These are phyloP conservation scores for Florisuga fusca DNA, from an alignment of 2,797 vertebrate species.

Conservation along the genomic window DNA sequence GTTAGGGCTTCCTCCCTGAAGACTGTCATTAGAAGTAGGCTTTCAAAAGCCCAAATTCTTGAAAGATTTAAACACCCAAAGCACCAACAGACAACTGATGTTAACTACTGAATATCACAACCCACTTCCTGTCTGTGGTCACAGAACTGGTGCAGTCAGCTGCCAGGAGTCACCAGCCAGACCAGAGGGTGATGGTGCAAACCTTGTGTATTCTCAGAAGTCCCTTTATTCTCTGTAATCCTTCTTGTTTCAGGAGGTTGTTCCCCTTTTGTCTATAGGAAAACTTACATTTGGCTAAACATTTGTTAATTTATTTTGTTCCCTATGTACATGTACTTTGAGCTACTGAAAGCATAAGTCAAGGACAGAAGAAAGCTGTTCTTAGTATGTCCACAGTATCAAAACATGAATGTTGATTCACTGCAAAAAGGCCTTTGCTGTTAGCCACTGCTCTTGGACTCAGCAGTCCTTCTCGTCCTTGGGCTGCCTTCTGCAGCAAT, in stretches of 20 bases:
- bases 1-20: not conserved
- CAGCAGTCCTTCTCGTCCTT: not conserved
- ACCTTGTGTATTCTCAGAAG: not conserved
- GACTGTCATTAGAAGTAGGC: not conserved
- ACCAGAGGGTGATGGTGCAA: not conserved
- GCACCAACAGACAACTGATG: not conserved
- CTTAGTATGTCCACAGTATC: not conserved
- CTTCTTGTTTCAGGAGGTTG: not conserved
- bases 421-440: too few species aligned
- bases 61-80: not conserved
- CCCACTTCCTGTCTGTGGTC: not conserved
- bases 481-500: not conserved
- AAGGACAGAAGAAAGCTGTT: not conserved
- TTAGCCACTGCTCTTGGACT: not conserved
- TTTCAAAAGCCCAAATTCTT: not conserved
- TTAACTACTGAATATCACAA: not conserved
- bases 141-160: not conserved
- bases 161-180: not conserved
- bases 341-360: not conserved
- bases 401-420: not conserved
- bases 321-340: not conserved
- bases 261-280: not conserved
- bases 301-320: not conserved
- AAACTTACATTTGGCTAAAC: not conserved
- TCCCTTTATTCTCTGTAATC: not conserved